These are phyloP conservation scores for Heliconius himera DNA, from an alignment of 1,140 invertebrate species.

Conservation along the genomic window DNA sequence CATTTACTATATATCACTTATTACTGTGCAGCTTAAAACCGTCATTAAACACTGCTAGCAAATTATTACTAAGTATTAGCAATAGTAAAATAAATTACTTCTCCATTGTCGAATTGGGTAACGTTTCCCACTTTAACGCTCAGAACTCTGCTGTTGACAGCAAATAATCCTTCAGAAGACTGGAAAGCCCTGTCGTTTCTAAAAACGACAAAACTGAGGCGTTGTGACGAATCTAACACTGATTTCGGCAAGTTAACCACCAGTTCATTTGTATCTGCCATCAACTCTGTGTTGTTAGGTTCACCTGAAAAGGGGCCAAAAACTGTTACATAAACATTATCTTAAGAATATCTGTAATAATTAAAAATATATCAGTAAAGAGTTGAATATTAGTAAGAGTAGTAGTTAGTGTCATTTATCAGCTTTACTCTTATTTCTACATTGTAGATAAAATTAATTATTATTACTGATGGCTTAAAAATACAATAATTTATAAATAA, in stretches of 20 bases:
- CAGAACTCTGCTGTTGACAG: conserved; percentile 68
- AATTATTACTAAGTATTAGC: background rate
- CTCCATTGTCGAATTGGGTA: conserved; percentile 56
- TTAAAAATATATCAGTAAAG: too few relatives aligned
- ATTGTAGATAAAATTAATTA: too few relatives aligned
- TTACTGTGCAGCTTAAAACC: too few relatives aligned
- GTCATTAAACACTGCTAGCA: background rate
- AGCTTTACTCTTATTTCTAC: too few relatives aligned
- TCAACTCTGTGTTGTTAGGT: conserved; percentile 48
- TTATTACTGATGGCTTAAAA: too few relatives aligned
- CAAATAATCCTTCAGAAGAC: conserved; percentile 23
- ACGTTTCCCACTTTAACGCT: conserved; percentile 69
- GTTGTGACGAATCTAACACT: conserved; percentile 48
- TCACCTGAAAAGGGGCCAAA: conserved; percentile 47
- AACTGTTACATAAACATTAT: background rate
- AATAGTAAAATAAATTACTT: conserved; percentile 46
- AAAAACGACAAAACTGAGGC: conserved; percentile 77
- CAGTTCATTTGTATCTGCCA: conserved; percentile 56
- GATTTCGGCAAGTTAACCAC: conserved; percentile 68
- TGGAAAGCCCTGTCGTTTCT: conserved; percentile 73
- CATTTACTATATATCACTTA: too few relatives aligned
- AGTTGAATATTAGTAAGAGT: too few relatives aligned
- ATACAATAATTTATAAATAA: background rate
- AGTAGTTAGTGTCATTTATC: too few relatives aligned
- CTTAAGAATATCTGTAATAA: too few relatives aligned